phyloP scores from a whole-genome alignment of 53 echinoderm and acorn worm genomes.

The Stichopus horrens region DNA sequence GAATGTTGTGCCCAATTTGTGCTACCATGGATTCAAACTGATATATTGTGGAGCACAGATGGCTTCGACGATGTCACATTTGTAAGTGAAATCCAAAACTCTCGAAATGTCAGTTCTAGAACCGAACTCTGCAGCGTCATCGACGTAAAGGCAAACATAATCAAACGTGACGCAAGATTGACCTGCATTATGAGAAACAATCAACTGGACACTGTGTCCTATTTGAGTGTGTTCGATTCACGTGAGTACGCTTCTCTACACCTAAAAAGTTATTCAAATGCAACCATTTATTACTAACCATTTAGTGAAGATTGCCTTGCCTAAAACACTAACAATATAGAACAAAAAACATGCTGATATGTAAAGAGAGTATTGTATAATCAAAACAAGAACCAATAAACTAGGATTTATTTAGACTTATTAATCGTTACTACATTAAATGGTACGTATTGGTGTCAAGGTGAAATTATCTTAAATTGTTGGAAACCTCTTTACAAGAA shows the following conservation, averaged over 20 bases:
- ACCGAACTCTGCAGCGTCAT: not conserved
- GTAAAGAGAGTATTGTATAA: no score
- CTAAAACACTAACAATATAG: no score
- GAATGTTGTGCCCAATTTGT: not conserved
- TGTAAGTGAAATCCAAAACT: not conserved
- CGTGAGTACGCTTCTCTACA: not conserved
- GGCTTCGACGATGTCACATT: not conserved
- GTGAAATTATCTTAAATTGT: no score
- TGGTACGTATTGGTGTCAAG: no score
- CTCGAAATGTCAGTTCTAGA: not conserved
- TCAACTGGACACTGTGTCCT: not conserved
- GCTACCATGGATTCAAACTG: not conserved
- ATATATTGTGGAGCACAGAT: not conserved
- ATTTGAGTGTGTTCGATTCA: not conserved
- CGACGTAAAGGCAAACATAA: not conserved
- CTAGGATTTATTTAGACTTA: no score
- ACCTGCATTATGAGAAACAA: not conserved
- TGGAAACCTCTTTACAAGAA: no score
- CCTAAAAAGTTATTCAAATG: no score
- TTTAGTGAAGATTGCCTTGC: no score
- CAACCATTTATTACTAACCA: no score
- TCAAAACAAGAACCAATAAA: no score
- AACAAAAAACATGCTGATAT: no score
- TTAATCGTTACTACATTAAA: no score
- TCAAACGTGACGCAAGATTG: not conserved